Evolutionary conservation across 2,888 invertebrate genomes (phyloP), one percentile per base, ranked within the genome.

Genomic region (Pachydiplax longipennis): DNA sequence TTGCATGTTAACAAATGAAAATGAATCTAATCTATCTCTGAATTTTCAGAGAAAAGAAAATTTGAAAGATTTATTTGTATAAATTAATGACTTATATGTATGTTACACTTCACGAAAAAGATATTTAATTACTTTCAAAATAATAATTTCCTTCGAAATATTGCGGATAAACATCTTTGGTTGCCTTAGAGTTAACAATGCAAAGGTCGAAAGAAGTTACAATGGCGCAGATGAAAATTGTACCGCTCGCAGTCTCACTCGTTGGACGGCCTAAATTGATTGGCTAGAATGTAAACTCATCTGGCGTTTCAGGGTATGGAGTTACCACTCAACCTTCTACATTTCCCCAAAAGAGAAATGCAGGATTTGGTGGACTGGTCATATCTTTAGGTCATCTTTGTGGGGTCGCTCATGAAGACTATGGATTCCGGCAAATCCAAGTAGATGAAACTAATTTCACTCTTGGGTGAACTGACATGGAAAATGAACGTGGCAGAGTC

Each of bases 361-460:
- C 25, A 87, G 87, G 58, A 58, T 22, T 18, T 6, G 5, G n/a
- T 58, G 35, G 40, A 13, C 87, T 31, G 35, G 61, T 83, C 58
- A 83, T 53, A 83, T 83, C 83, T 31, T 58, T 13, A 37, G 83
- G 58, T 31, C 61, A 37, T 35, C 61, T 87, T 61, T 58, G 37
- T 10, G 61, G 61, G 61, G 87, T 61, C 87, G 53, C 61, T n/a
- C 87, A 13, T n/a, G 18, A 53, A 53, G 87, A 87, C 87, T 87
- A 37, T 31, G 35, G 87, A 87, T 87, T 35, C 31, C 37, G 58
- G 87, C 35, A 61, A 58, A 58, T 87, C 65, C 61, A 40, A 65
- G 87, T 61, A 40, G 87, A 31, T 87, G 61, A 87, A 87, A 37
- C 87, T 87, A 87, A 87, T 87, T 87, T 87, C 87, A 87, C 87